phyloP scores from a whole-genome alignment of 2,113 vertebrate genomes.

The Lampris megalopsis region DNA sequence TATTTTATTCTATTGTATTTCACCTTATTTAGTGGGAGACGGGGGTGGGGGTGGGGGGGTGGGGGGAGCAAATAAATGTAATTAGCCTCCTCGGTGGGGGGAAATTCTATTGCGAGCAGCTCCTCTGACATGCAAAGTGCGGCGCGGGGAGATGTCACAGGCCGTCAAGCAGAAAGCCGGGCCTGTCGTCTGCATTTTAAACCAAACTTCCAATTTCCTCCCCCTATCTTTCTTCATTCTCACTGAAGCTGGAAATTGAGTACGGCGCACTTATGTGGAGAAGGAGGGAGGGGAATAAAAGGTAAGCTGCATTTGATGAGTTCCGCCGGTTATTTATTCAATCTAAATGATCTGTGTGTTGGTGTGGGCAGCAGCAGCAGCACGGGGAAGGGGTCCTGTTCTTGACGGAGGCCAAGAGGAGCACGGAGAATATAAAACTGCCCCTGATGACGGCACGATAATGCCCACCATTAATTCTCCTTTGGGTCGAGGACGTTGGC shows the following conservation, averaged over 20 bases:
- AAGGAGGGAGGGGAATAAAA: conserved; percentile 70
- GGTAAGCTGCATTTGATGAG: conserved; percentile 71
- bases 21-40: conserved; percentile 17
- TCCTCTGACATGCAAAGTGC: conserved; percentile 95
- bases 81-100: conserved; percentile 94
- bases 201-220: conserved; percentile 85
- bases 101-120: conserved; percentile 96
- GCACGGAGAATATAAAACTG: not conserved
- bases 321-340: conserved; percentile 77
- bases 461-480: conserved; percentile 25
- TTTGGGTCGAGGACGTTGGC: conserved; percentile 45
- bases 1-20: conserved; percentile 57
- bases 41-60: not conserved
- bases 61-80: conserved; percentile 83
- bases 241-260: conserved; percentile 91
- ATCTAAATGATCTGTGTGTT: conserved; percentile 72
- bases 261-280: conserved; percentile 77
- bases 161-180: conserved; percentile 91
- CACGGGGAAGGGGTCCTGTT: conserved; percentile 26
- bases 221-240: conserved; percentile 84
- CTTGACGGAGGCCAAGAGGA: not conserved
- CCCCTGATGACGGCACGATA: conserved; percentile 4
- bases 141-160: conserved; percentile 93
- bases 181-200: conserved; percentile 95
- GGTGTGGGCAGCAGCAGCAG: conserved; percentile 26